Base-by-base conservation (phyloP, 2,797 vertebrate genomes). In the Pipistrellus kuhlii region DNA sequence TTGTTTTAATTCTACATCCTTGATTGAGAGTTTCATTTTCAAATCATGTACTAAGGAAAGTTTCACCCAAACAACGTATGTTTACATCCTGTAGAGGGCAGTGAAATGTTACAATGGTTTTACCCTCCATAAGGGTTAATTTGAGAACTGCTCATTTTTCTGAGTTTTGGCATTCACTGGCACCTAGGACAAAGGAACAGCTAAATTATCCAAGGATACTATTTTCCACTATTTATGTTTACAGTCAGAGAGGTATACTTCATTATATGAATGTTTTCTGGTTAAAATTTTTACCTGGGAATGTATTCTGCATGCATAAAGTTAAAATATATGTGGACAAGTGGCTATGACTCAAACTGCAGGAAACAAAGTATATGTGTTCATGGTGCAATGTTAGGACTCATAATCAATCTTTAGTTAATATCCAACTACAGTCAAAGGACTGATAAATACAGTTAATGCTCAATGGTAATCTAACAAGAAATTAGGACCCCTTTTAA, bases 1-100 rank as follows among this genome's bases (percentile, higher is more conserved):
- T 94, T 94, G 21, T 94, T 97, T 96, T 96, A 96, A 97, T 97
- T 96, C 83, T 93, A 77, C 95, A 35, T n/a, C 27, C 35, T 97
- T 94, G 46, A 38, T 92, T 82, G 77, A 91, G 17, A 92, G 32
- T 84, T 95, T 97, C 72, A n/a, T 88, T 94, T 96, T 95, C 23
- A 92, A 96, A 93, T 95, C 91, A 93, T 62, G 57, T 68, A 6
- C 30, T 30, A 89, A 84, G 5, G 7, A 30, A 85, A 88, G 64
- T 93, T 77, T 6, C 27, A 18, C 6, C 41, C n/a, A 88, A 94
- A 91, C 57, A 81, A 6, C 4, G 41, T 21, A 75, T 14, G 73
- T 95, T 96, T 88, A 53, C 77, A 83, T 96, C 91, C 80, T 30
- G 1, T 3, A 96, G 93, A 95, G 95, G 51, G 14, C n/a, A 93